Percentiles rank a stretch among this genome's conserved stretches.
These are phyloP conservation scores for Ceyx melanurus DNA, from an alignment of 2,113 vertebrate species.

Conservation along the genomic window DNA sequence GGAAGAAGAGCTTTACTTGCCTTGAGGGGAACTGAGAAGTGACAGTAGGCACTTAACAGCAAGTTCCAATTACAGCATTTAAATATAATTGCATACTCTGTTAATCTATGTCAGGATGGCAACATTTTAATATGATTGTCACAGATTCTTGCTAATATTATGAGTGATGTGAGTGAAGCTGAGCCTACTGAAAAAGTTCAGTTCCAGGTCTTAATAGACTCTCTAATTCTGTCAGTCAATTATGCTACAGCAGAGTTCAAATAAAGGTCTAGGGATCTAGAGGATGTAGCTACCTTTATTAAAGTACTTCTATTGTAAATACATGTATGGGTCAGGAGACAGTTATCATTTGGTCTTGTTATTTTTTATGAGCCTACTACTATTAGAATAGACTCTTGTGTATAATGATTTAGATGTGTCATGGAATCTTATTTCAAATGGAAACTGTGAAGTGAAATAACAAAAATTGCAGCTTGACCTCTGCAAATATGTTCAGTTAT, in stretches of 20 bases:
- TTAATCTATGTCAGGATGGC: conserved; percentile 77
- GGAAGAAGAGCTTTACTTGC: conserved; percentile 64
- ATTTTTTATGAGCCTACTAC: conserved; percentile 72
- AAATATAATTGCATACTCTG: conserved; percentile 80
- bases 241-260: conserved; percentile 76
- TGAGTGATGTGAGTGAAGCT: conserved; percentile 72
- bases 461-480: conserved; percentile 42
- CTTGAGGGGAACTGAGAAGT: conserved; percentile 75
- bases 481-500: not conserved
- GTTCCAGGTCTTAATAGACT: conserved; percentile 76
- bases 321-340: conserved; percentile 70
- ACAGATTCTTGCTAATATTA: conserved; percentile 76
- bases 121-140: conserved; percentile 75
- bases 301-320: conserved; percentile 71
- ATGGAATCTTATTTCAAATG: conserved; percentile 66
- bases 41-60: conserved; percentile 80
- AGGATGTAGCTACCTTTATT: conserved; percentile 75
- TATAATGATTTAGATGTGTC: conserved; percentile 62
- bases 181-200: conserved; percentile 77
- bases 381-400: conserved; percentile 65
- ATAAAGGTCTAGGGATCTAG: conserved; percentile 78
- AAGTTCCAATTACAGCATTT: conserved; percentile 81
- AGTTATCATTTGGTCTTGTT: conserved; percentile 72
- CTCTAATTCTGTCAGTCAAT: conserved; percentile 78
- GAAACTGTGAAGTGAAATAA: conserved; percentile 51